phyloP scores from a whole-genome alignment of 2,888 invertebrate species.

The Trissonchulus sp. region DNA sequence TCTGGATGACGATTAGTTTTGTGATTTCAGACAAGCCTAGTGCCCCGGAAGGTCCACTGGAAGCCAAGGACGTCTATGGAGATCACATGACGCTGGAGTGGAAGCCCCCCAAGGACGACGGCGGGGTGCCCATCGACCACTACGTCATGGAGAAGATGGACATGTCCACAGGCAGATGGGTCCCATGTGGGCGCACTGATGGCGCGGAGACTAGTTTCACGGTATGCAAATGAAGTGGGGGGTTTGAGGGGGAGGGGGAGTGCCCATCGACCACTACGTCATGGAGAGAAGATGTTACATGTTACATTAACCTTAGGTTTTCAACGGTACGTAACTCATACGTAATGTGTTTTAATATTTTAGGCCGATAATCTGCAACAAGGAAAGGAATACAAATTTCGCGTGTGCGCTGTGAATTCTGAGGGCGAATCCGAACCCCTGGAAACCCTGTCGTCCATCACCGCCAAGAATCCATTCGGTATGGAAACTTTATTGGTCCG shows the following conservation, averaged over 20 bases:
- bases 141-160: conserved; percentile 97
- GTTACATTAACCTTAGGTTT: conserved; percentile 92
- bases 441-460: conserved; percentile 76
- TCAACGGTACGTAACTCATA: too few species aligned
- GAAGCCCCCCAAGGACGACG: conserved; percentile 78
- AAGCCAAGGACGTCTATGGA: conserved; percentile 77
- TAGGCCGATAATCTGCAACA: conserved; percentile 82
- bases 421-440: conserved; percentile 94
- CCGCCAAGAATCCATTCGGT: conserved; percentile 95
- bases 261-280: conserved; percentile 84
- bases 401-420: conserved; percentile 92
- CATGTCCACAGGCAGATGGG: conserved; percentile 88
- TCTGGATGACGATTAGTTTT: too few species aligned
- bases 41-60: conserved; percentile 63
- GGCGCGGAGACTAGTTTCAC: not conserved
- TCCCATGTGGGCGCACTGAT: conserved; percentile 67
- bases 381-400: conserved; percentile 93
- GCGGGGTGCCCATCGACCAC: conserved; percentile 82
- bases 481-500: too few species aligned
- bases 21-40: conserved; percentile 54
- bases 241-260: too few species aligned
- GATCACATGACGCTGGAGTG: conserved; percentile 85
- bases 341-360: conserved; percentile 61
- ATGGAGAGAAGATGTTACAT: conserved; percentile 91
- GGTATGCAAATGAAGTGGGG: too few species aligned